phyloP scores from a whole-genome alignment of 2,113 vertebrate species.

The Falco punctatus region DNA sequence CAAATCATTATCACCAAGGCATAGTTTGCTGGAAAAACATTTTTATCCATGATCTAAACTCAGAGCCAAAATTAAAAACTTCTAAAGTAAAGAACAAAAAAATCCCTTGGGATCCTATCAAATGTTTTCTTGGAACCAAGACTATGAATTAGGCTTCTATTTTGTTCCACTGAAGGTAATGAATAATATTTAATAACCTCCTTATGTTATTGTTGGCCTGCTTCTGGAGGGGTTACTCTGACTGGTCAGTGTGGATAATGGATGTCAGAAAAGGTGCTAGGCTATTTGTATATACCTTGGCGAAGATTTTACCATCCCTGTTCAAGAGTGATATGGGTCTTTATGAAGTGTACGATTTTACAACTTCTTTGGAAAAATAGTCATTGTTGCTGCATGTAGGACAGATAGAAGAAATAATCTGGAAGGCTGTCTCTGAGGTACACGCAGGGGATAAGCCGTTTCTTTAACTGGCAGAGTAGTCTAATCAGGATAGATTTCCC shows the following conservation, averaged over 20 bases:
- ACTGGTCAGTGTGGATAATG: conserved; percentile 2
- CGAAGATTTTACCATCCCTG: not conserved
- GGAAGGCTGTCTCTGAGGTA: not conserved
- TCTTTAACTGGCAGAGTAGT: not conserved
- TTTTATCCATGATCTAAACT: conserved; percentile 39
- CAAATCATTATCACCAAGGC: conserved; percentile 18
- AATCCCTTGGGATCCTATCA: conserved; percentile 12
- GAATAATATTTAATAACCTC: conserved; percentile 65
- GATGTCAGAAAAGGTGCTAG: conserved; percentile 57
- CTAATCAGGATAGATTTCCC: not conserved
- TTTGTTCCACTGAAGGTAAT: conserved; percentile 51
- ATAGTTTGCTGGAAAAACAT: conserved; percentile 39
- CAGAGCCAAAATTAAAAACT: conserved; percentile 44
- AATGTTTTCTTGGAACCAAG: conserved; percentile 57
- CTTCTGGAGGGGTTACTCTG: conserved; percentile 25
- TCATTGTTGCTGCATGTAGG: not conserved
- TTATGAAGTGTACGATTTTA: not conserved
- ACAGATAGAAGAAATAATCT: conserved; percentile 14
- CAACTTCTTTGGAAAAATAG: conserved; percentile 35
- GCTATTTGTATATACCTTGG: conserved; percentile 42
- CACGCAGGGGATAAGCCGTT: not conserved
- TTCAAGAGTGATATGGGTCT: conserved; percentile 23
- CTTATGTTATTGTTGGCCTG: conserved; percentile 56
- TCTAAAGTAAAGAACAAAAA: conserved; percentile 45
- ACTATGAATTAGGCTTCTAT: conserved; percentile 29